Base-by-base conservation (phyloP, 1,140 invertebrate species). In the Oncopodura yosiiana region DNA sequence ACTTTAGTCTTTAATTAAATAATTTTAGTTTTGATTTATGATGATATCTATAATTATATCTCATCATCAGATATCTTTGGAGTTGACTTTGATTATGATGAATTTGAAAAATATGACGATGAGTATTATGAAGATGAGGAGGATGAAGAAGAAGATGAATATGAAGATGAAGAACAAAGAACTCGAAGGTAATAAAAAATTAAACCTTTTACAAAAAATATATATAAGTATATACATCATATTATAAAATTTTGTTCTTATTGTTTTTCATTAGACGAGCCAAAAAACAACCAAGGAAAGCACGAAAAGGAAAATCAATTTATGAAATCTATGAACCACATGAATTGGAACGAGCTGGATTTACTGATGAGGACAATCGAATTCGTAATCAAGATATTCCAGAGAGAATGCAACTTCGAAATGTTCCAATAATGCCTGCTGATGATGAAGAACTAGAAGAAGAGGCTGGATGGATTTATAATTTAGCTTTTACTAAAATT, bases 11-110 rank as follows among this genome's bases (percentile, higher is more conserved):
- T n/a, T n/a, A n/a, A n/a, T n/a, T n/a, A n/a, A n/a, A n/a, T n/a
- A n/a, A n/a, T n/a, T n/a, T n/a, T n/a, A n/a, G n/a, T n/a, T n/a
- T n/a, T n/a, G n/a, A n/a, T n/a, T n/a, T n/a, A n/a, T n/a, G n/a
- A n/a, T n/a, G n/a, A n/a, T n/a, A n/a, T n/a, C n/a, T n/a, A n/a
- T n/a, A n/a, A n/a, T n/a, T n/a, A n/a, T n/a, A n/a, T n/a, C n/a
- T n/a, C n/a, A n/a, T n/a, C n/a, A n/a, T n/a, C n/a, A n/a, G 95
- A 99, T 68, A 96, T 98, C 62, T 99, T 99, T 72, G 96, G 95
- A 51, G 93, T 97, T 19, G 91, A 98, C 69, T 97, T 98, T 75
- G 94, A 99, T 71, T 96, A 87, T 70, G 89, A 94, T 60, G 93
- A 96, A 64, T 93, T 96, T 74, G 82, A 84, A 27, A 86, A 88